Percentiles rank a stretch among this genome's conserved stretches.
These are phyloP conservation scores for Gasteruption jaculator DNA, from an alignment of 2,888 invertebrate genomes.

Conservation along the genomic window DNA sequence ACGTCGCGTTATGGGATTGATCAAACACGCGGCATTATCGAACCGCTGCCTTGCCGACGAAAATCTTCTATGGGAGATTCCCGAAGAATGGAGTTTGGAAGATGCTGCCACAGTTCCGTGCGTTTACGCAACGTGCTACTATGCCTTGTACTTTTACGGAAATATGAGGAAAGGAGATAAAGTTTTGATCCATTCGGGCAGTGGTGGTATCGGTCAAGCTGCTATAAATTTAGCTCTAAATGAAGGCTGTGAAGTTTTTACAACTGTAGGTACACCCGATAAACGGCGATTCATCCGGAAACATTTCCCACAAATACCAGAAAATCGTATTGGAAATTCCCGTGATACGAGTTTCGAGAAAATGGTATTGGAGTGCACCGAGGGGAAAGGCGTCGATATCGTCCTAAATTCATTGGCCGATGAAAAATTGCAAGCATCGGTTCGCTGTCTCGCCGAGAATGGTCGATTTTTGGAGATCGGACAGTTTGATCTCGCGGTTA, in stretches of 20 bases:
- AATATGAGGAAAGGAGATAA: neutral
- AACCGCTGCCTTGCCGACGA: constrained; percentile 22
- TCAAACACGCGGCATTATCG: constrained; percentile 30
- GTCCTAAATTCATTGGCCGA: constrained; percentile 58
- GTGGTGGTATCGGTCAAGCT: constrained; percentile 5
- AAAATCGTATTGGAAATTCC: neutral
- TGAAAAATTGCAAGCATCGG: constrained; percentile 50
- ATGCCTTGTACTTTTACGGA: constrained; percentile 6
- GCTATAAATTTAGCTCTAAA: constrained; percentile 7
- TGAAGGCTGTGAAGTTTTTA: constrained; percentile 4
- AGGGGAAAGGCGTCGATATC: constrained; percentile 56
- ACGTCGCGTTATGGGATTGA: constrained; percentile 29
- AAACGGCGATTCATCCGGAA: constrained; percentile 6
- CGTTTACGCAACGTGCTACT: constrained; percentile 50
- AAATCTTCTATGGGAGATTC: constrained; percentile 51
- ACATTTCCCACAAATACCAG: constrained; percentile 2
- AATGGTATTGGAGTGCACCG: constrained; percentile 52
- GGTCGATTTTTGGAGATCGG: constrained; percentile 58
- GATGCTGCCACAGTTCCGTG: constrained; percentile 57
- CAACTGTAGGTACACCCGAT: neutral
- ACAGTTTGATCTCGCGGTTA: constrained; percentile 48
- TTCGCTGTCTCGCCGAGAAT: constrained; percentile 19
- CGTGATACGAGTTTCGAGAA: constrained; percentile 48
- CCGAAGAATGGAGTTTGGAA: constrained; percentile 53
- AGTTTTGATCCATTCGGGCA: constrained; percentile 7